These are phyloP conservation scores for Lophotriccus pileatus DNA, from an alignment of 2,797 vertebrate species.

Conservation along the genomic window DNA sequence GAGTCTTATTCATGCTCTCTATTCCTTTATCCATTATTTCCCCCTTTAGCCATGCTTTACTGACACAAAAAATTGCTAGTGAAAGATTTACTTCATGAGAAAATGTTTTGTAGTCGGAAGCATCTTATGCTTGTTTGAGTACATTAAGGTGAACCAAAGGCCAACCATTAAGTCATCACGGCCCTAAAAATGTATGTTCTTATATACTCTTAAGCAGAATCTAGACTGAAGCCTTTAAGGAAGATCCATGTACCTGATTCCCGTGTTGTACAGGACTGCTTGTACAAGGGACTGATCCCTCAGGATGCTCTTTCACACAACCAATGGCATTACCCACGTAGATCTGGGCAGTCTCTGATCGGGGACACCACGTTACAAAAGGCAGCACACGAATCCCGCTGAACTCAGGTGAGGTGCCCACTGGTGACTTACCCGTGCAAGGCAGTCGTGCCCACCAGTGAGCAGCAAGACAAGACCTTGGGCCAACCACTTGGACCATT, in stretches of 20 bases:
- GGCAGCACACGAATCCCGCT: fast-evolving
- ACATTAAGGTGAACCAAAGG: background rate
- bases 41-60: background rate
- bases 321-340: background rate
- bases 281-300: background rate
- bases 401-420: fast-evolving
- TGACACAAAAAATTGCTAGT: background rate
- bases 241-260: fast-evolving
- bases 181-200: background rate
- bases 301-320: background rate
- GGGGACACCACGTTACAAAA: background rate
- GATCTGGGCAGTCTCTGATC: background rate
- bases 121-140: background rate
- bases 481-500: background rate
- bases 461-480: background rate
- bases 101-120: background rate
- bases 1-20: background rate
- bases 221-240: background rate
- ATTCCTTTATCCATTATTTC: background rate
- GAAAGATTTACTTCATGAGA: background rate
- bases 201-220: background rate
- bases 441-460: background rate
- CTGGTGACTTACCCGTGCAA: background rate
- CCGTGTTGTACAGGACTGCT: background rate
- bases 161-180: background rate